phyloP scores from a whole-genome alignment of 2,113 vertebrate species.

The Danio rerio region GRCz12tu NC_133185.1:11619001-11619500 shows the following conservation, averaged over 20 bases:
- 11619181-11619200: conserved; percentile 65
- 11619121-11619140: conserved; percentile 47
- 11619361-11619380: neutral
- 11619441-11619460: too few species aligned
- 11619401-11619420: neutral
- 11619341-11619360: neutral
- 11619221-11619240: conserved; percentile 73
- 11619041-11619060: neutral
- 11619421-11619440: too few species aligned
- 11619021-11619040: conserved; percentile 19
- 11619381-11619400: conserved; percentile 67
- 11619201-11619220: conserved; percentile 69
- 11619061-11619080: neutral
- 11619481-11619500: too few species aligned
- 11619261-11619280: conserved; percentile 70
- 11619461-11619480: too few species aligned
- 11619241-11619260: conserved; percentile 67
- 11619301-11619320: conserved; percentile 61
- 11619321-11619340: conserved; percentile 54
- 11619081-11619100: conserved; percentile 14
- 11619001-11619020: neutral
- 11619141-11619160: too few species aligned
- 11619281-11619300: conserved; percentile 70
- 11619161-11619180: conserved; percentile 17
- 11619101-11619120: neutral